Evolutionary conservation across 2,797 vertebrate genomes (phyloP).

Genomic region (Periparus ater): DNA sequence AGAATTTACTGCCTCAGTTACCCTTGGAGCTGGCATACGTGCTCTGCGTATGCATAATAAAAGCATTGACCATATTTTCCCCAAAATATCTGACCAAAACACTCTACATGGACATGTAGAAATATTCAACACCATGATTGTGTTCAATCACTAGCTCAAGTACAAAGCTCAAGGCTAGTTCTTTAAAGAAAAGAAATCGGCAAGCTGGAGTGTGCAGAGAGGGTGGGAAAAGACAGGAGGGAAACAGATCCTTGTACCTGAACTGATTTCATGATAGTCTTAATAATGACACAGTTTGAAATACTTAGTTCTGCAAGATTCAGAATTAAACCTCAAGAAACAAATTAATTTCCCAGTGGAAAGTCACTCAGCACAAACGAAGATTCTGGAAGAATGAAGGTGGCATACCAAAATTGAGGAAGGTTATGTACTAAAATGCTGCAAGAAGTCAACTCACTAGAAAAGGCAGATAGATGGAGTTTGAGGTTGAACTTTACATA

Average conservation of each 20-base stretch:
- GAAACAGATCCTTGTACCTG: neutral
- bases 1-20: neutral
- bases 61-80: neutral
- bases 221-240: neutral
- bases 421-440: neutral
- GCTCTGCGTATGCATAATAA: rapidly evolving
- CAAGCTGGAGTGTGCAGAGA: neutral
- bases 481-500: neutral
- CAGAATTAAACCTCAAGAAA: neutral
- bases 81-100: neutral
- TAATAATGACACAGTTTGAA: neutral
- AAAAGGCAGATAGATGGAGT: neutral
- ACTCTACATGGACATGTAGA: rapidly evolving
- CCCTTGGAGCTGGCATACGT: neutral
- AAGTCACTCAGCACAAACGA: neutral
- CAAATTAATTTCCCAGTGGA: neutral
- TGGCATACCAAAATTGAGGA: neutral
- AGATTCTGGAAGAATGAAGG: neutral
- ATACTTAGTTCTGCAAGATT: neutral
- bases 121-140: neutral
- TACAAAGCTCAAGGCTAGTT: rapidly evolving
- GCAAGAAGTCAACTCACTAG: neutral
- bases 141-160: neutral
- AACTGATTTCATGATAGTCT: neutral
- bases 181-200: neutral